Base-by-base conservation (phyloP, 2,797 vertebrate genomes). In the Threskiornis aethiopicus region DNA sequence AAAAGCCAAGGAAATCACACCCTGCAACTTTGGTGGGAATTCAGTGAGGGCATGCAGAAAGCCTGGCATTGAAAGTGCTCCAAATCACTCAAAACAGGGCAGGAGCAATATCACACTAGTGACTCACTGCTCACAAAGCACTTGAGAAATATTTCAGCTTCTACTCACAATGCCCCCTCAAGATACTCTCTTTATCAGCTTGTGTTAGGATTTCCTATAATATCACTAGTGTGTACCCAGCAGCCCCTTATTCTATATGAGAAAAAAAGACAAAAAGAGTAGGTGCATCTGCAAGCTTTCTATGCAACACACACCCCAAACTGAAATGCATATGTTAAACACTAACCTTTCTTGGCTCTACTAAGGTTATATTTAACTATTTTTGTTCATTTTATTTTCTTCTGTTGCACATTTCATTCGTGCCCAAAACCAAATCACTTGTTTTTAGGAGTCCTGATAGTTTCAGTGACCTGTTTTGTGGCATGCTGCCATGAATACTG, bases 311-410 rank as follows among this genome's bases (percentile, higher is more conserved):
- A 55, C 8, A 81, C 29, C 15, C 61, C 20, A 71, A 76, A 58
- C 9, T 44, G 25, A 67, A 52, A 13, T 8, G 6, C 1, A 0
- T 18, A 33, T 5, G 10, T 66, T 88, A n/a, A 75, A 41, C 10
- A 42, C 13, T 31, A 84, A 86, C 4, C 1, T 67, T 65, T 64
- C 29, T 69, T 87, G 13, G 33, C 22, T 37, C 16, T 69, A 42
- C 15, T 49, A 44, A 35, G 11, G 21, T 61, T 61, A 15, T 42
- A 52, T 24, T 80, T 42, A 78, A 70, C 8, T 62, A 10, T 8
- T 71, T 55, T 52, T 54, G 6, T 44, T 59, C 31, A 24, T 47
- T 79, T 65, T 87, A 13, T 61, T 85, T 55, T 64, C 22, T 51
- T 81, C 8, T 70, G 0, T 31, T 70, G 35, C 29, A 70, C 13